Evolutionary conservation across 1,140 invertebrate genomes (phyloP), one percentile per base, ranked within the genome.

Genomic region (Apis florea): DNA sequence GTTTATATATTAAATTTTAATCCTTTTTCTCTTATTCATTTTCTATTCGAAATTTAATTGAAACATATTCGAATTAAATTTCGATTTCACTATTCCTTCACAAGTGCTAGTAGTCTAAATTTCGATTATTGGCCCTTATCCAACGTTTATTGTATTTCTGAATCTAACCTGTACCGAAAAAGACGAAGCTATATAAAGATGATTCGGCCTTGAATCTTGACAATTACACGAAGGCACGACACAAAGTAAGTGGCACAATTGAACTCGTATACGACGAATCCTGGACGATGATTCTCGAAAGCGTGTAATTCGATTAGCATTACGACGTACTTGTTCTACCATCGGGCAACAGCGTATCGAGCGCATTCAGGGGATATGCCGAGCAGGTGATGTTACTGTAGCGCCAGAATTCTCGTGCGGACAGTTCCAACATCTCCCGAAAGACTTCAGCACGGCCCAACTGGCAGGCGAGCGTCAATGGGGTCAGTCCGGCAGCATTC

Each of bases 361-460:
- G 94, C 24, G 98, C 98, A 93, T 98, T 98, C 4, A 99, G 94
- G 0, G 98, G 98, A 94, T 99, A 99, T 1, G 97, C 98, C 19
- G 98, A 99, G 93, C 99, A 99, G n/a, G 98, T 99, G 88, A 99
- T 99, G 91, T 99, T 99, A 88, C 98, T 99, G 94, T 99, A 99
- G 61, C 98, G 94, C 99, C 99, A 99, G 93, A 99, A 99, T 94
- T 99, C 99, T 83, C 97, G 95, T 79, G 98, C 97, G 71, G 97
- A 98, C 17, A 99, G 94, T 93, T 99, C 99, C 90, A 99, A 95
- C 97, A 99, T 99, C 94, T 99, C 99, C 85, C 97, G 96, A 94
- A 99, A 99, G 83, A 99, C 98, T 90, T 98, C 97, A 15, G 98
- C 98, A 79, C 99, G 95, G 70, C 98, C 99, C 71, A 99, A 94